These are phyloP conservation scores for Lasiommata megera DNA, from an alignment of 2,888 invertebrate species.

Conservation along the genomic window DNA sequence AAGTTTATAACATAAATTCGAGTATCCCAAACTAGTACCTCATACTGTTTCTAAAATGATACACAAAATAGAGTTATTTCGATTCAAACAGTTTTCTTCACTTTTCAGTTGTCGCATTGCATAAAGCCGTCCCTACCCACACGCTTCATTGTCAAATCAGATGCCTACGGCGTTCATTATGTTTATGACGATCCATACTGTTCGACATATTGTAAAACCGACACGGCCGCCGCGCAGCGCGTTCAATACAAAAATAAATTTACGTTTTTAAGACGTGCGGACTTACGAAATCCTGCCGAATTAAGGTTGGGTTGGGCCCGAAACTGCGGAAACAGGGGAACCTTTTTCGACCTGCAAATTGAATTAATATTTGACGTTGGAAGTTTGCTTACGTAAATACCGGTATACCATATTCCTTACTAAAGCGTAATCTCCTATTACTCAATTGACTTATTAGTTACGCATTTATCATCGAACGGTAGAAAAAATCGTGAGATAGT, in stretches of 20 bases:
- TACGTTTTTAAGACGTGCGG: slow-evolving; percentile 12
- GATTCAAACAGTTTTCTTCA: not conserved
- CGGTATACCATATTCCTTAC: too few species aligned
- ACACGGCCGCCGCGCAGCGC: not conserved
- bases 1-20: too few species aligned
- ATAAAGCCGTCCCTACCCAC: slow-evolving; percentile 48
- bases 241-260: slow-evolving; percentile 18
- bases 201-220: slow-evolving; percentile 46
- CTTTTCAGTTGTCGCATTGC: slow-evolving; percentile 25
- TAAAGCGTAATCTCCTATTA: too few species aligned
- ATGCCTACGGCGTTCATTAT: slow-evolving; percentile 48
- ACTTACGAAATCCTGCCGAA: slow-evolving; percentile 15
- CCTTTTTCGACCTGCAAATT: not conserved
- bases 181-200: slow-evolving; percentile 54
- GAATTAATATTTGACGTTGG: too few species aligned
- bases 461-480: too few species aligned
- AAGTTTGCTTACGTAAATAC: too few species aligned
- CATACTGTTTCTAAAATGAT: too few species aligned
- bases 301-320: not conserved
- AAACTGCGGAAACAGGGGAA: not conserved
- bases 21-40: too few species aligned
- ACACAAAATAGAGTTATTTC: not conserved
- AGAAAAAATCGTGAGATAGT: too few species aligned
- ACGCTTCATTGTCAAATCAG: slow-evolving; percentile 43
- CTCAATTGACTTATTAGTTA: too few species aligned